Percentiles rank a stretch among this genome's conserved stretches.
phyloP scores from a whole-genome alignment of 1,140 invertebrate genomes.

The Stenopsyche tienmushanensis region DNA sequence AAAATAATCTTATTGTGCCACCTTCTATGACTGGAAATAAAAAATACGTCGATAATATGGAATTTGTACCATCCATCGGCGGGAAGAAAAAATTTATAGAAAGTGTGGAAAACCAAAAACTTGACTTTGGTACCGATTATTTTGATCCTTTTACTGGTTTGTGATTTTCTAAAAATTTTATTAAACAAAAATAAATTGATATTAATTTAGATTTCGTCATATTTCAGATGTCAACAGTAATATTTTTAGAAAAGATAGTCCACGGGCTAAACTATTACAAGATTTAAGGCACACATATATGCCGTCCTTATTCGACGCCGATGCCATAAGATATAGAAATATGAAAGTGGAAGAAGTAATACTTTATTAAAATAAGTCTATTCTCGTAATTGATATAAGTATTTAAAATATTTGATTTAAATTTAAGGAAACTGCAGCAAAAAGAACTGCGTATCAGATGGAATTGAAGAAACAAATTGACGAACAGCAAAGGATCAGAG shows the following conservation, averaged over 20 bases:
- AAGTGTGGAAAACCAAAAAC: not conserved
- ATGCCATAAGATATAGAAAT: slow-evolving; percentile 49
- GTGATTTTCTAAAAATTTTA: too few species aligned
- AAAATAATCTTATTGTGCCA: slow-evolving; percentile 41
- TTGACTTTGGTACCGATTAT: slow-evolving; percentile 16
- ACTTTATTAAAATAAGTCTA: slow-evolving; percentile 3
- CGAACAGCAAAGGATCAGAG: slow-evolving; percentile 52
- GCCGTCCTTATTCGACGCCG: slow-evolving; percentile 51
- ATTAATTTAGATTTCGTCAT: too few species aligned
- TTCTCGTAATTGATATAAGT: not conserved
- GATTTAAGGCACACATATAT: slow-evolving; percentile 46
- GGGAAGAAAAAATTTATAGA: slow-evolving; percentile 5
- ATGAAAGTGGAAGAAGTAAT: slow-evolving; percentile 49
- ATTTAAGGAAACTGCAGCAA: slow-evolving; percentile 48
- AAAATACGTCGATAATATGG: slow-evolving; percentile 1
- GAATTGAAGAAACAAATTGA: slow-evolving; percentile 53
- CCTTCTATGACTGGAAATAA: slow-evolving; percentile 12
- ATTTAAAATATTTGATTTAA: not conserved
- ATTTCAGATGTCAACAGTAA: slow-evolving; percentile 29
- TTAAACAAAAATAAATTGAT: too few species aligned
- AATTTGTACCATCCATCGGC: not conserved
- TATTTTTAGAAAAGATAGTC: slow-evolving; percentile 38
- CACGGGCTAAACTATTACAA: slow-evolving; percentile 40
- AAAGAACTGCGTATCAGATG: slow-evolving; percentile 50
- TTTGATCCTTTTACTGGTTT: slow-evolving; percentile 23